Percentiles rank a stretch among this genome's conserved stretches.
These are phyloP conservation scores for Phenacoccus solenopsis DNA, from an alignment of 1,140 invertebrate species.

Conservation along the genomic window DNA sequence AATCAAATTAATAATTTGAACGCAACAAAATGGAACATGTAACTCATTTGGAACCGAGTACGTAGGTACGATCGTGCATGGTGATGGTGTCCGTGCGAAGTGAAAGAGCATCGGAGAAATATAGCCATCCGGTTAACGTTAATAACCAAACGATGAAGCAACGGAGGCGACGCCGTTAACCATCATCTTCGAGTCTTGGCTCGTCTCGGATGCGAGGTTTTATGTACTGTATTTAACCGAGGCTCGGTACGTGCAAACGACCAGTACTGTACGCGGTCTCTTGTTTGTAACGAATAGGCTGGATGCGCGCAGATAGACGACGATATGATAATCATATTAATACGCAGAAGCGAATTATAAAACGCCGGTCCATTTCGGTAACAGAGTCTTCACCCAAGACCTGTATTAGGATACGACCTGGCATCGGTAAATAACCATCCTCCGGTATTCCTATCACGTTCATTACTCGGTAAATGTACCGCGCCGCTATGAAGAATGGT, in stretches of 20 bases:
- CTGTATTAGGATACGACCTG: constrained; percentile 1
- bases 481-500: too few species aligned
- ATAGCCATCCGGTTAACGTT: constrained; percentile 1
- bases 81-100: background rate
- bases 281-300: too few species aligned
- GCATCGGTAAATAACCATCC: background rate
- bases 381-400: background rate
- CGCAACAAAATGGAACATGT: background rate
- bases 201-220: background rate
- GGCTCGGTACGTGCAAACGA: background rate
- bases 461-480: background rate
- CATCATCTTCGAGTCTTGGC: background rate
- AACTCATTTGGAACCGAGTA: background rate
- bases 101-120: background rate
- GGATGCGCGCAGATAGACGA: too few species aligned
- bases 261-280: background rate
- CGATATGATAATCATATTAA: background rate
- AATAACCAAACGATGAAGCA: background rate
- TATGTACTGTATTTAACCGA: background rate
- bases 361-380: background rate
- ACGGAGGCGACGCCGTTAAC: background rate
- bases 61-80: background rate
- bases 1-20: background rate
- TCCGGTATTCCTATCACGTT: background rate
- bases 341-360: background rate